A percentile compares a stretch with the other conserved stretches of the same genome.
Conservation (phyloP, 1,140 invertebrate species). For the Parapsyche elsis region DNA sequence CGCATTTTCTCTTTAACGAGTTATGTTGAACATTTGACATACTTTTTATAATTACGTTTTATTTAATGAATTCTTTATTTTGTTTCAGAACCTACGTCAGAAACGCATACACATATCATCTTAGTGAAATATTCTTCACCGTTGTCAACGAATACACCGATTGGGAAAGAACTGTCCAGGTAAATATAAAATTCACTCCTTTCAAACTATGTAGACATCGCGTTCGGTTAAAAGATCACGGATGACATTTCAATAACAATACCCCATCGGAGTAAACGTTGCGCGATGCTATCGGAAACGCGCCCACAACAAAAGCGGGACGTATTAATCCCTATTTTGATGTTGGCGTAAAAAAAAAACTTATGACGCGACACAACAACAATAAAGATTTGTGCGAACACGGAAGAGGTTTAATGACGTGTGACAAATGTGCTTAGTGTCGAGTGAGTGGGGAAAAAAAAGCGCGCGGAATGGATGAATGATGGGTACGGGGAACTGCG, state of each 20-base stretch:
- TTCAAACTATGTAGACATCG: no score
- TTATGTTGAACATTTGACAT: no score
- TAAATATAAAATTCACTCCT: conserved; percentile 47
- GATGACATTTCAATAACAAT: no score
- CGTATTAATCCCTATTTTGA: conserved; percentile 2
- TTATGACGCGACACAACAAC: conserved; percentile 16
- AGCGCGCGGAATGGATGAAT: conserved; percentile 13
- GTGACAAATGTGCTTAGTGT: conserved; percentile 33
- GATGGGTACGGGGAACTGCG: conserved; percentile 1
- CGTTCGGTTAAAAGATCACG: no score
- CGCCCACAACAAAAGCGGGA: background rate
- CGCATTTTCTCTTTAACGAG: no score
- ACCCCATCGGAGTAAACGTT: no score
- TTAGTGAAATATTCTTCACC: conserved; percentile 97
- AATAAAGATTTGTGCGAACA: conserved; percentile 12
- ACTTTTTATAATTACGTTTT: no score
- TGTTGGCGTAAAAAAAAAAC: background rate
- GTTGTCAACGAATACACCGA: conserved; percentile 97
- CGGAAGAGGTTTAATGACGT: conserved; percentile 28
- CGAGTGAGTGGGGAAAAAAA: conserved; percentile 22
- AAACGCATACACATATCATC: conserved; percentile 93
- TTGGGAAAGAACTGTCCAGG: conserved; percentile 92
- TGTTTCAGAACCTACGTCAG: conserved; percentile 84
- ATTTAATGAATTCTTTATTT: conserved; percentile 11
- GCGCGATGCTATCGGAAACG: background rate